Conservation (phyloP, 1,140 invertebrate genomes). For the Macrocentrus cingulum region DNA sequence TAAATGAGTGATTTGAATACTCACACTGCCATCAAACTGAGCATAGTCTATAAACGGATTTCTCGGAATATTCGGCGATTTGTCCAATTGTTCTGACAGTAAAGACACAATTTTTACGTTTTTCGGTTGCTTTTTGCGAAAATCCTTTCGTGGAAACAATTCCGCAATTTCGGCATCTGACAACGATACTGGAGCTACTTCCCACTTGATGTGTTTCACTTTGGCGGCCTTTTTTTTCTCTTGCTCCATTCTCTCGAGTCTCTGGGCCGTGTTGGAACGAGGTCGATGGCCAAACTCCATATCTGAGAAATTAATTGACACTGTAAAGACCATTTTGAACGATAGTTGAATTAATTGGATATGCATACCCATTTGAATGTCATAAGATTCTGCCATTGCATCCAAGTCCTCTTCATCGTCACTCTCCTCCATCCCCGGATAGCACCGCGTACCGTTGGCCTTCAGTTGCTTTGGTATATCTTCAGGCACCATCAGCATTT, state of each 20-base stretch:
- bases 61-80: slow-evolving; percentile 71
- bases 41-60: slow-evolving; percentile 89
- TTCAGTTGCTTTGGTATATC: slow-evolving; percentile 67
- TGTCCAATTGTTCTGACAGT: slow-evolving; percentile 73
- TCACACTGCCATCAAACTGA: slow-evolving; percentile 85
- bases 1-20: slow-evolving; percentile 27
- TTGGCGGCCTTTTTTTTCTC: slow-evolving; percentile 80
- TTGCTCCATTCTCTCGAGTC: slow-evolving; percentile 86
- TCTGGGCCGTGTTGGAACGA: slow-evolving; percentile 85
- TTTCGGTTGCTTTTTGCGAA: slow-evolving; percentile 57
- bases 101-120: slow-evolving; percentile 60
- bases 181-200: slow-evolving; percentile 59
- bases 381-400: slow-evolving; percentile 66
- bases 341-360: no score
- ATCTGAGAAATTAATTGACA: slow-evolving; percentile 35
- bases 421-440: slow-evolving; percentile 75
- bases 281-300: slow-evolving; percentile 66
- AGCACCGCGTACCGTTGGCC: slow-evolving; percentile 63
- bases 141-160: slow-evolving; percentile 65
- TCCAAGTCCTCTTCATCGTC: slow-evolving; percentile 75
- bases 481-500: slow-evolving; percentile 77
- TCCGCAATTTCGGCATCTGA: slow-evolving; percentile 66
- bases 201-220: slow-evolving; percentile 79
- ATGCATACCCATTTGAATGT: slow-evolving; percentile 69
- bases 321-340: no score